phyloP scores from a whole-genome alignment of 35 echinoderm and acorn worm species.

The Chiridota heheva region DNA sequence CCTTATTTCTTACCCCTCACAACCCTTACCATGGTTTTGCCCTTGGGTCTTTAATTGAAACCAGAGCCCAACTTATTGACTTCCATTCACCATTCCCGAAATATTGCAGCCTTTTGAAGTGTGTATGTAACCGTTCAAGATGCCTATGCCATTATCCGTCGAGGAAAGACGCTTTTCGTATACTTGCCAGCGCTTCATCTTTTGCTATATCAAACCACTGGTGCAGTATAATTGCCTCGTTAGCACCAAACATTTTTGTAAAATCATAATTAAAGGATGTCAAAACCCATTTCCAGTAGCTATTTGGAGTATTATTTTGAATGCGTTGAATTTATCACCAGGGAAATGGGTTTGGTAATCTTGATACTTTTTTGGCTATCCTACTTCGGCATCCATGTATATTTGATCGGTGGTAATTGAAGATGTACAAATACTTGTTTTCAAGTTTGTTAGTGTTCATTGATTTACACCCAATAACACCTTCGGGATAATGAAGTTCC shows the following conservation, averaged over 20 bases:
- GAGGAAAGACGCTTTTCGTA: too few relatives aligned
- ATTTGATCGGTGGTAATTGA: not conserved
- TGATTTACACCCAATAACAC: constrained; percentile 7
- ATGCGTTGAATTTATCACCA: constrained; percentile 27
- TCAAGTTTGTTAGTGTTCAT: not conserved
- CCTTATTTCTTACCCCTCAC: too few relatives aligned
- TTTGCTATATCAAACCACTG: constrained; percentile 26
- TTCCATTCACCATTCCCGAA: too few relatives aligned
- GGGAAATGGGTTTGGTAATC: constrained; percentile 38
- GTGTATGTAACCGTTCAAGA: too few relatives aligned
- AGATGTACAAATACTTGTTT: constrained; percentile 21
- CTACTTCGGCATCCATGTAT: constrained; percentile 10
- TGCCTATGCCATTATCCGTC: too few relatives aligned
- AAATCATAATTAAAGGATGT: constrained; percentile 38
- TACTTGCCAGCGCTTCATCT: not conserved
- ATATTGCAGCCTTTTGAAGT: too few relatives aligned
- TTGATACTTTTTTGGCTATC: not conserved
- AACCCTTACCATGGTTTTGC: too few relatives aligned
- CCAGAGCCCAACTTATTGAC: too few relatives aligned
- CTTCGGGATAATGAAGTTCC: constrained; percentile 31
- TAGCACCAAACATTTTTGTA: not conserved
- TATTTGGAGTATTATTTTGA: constrained; percentile 8
- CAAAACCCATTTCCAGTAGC: constrained; percentile 53
- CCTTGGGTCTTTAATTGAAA: too few relatives aligned
- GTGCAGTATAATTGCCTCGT: constrained; percentile 14